phyloP scores from a whole-genome alignment of 1,140 invertebrate species.

The Drosophila willistoni region DNA sequence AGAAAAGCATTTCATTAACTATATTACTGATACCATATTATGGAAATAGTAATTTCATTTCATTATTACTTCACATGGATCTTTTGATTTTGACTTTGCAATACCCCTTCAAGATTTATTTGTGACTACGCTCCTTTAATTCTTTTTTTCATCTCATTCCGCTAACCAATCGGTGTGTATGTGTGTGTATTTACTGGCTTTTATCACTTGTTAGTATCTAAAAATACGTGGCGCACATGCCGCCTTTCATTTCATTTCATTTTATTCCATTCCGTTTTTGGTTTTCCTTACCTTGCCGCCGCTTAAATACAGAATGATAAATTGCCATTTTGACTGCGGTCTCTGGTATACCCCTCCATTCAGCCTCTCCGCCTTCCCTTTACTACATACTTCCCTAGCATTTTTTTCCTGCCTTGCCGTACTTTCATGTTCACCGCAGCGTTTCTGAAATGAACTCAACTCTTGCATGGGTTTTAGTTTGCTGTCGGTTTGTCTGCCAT shows the following conservation, averaged over 20 bases:
- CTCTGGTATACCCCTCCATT: constrained; percentile 32
- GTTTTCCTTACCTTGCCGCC: constrained; percentile 60
- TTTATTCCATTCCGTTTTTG: constrained; percentile 52
- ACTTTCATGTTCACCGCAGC: constrained; percentile 52
- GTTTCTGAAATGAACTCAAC: constrained; percentile 49
- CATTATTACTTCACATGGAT: background rate
- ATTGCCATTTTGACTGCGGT: constrained; percentile 77
- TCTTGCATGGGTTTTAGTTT: constrained; percentile 25
- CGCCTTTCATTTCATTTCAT: constrained; percentile 69
- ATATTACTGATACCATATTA: no score
- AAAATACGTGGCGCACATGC: constrained; percentile 78
- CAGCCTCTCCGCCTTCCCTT: background rate
- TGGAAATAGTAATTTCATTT: no score
- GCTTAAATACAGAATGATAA: constrained; percentile 80
- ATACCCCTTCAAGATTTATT: background rate
- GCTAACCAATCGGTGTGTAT: constrained; percentile 16
- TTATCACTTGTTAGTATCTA: constrained; percentile 81
- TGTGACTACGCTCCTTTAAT: background rate
- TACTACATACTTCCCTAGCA: background rate
- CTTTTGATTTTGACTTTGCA: background rate
- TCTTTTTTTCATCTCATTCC: constrained; percentile 14
- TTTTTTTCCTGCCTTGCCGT: constrained; percentile 4
- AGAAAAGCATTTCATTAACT: no score
- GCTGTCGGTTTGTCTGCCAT: constrained; percentile 16
- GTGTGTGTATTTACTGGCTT: constrained; percentile 59